Evolutionary conservation across 2,888 invertebrate species (phyloP), one percentile per base, ranked within the genome.

Genomic region (Stenodera caucasica): DNA sequence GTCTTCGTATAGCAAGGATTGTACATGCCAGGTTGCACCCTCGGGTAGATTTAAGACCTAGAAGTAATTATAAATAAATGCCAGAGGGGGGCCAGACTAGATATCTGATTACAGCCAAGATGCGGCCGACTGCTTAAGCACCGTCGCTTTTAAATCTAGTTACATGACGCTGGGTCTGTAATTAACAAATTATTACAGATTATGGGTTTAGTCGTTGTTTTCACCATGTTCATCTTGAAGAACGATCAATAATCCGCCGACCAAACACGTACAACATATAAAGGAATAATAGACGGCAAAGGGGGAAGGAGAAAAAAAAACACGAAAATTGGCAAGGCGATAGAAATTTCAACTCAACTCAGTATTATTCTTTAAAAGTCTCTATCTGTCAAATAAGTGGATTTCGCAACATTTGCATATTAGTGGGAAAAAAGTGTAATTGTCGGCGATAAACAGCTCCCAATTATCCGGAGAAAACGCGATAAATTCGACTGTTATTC

Each of bases 131-230:
- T 74, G 73, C 72, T 74, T 72, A 75, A 75, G 77, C 78, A 74
- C 71, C 77, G 77, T 73, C 77, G 78, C 78, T 78, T 78, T 77
- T 77, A 79, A 79, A 80, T 80, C 77, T 74, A 76, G 78, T 80
- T 80, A 80, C 70, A 69, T 71, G 75, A 75, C 72, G 74, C 74
- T 76, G 77, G 73, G 76, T 73, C 76, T 71, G 75, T 79, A 79
- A 80, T 80, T 80, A 80, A 79, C 78, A 77, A 79, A 80, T 79
- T 79, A 79, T 79, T 78, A 75, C 76, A 71, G 73, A 72, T 63
- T 63, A 63, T 57, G 63, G 59, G 50, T 40, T 63, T 63, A 55
- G 53, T 57, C 57, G 40, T 57, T 53, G 59, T 57, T 63, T 59
- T 57, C 57, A 59, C 52, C 54, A 54, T 50, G 57, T 59, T 63